These are phyloP conservation scores for Botia kubotai DNA, from an alignment of 2,797 vertebrate genomes.

Conservation along the genomic window DNA sequence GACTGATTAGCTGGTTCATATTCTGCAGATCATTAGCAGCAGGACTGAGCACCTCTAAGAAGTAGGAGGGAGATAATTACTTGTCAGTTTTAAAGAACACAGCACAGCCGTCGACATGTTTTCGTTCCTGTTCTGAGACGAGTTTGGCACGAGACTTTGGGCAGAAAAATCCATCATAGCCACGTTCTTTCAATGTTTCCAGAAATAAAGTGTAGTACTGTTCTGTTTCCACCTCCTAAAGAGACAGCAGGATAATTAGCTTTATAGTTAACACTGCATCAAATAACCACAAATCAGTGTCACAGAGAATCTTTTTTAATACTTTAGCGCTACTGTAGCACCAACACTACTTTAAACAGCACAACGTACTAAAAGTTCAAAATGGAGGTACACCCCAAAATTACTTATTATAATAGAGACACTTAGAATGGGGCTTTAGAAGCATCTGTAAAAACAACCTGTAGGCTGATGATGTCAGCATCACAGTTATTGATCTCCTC, in stretches of 20 bases:
- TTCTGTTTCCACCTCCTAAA: slow-evolving; percentile 97
- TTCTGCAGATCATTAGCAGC: background rate
- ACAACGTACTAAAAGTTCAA: too few species aligned
- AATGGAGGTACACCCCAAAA: background rate
- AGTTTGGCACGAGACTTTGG: slow-evolving; percentile 99
- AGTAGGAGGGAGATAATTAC: slow-evolving; percentile 71
- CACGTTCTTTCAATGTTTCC: slow-evolving; percentile 92
- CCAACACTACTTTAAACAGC: too few species aligned
- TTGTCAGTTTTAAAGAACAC: slow-evolving; percentile 98
- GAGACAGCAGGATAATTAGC: background rate
- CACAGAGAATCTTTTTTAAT: too few species aligned
- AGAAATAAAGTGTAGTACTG: slow-evolving; percentile 97
- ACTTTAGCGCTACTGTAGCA: too few species aligned
- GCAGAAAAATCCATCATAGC: slow-evolving; percentile 97
- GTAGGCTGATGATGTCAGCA: slow-evolving; percentile 97
- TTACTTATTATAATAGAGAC: background rate
- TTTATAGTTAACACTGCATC: background rate
- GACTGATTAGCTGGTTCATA: background rate
- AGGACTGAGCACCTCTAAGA: background rate
- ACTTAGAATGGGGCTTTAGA: background rate
- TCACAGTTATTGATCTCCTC: slow-evolving; percentile 97
- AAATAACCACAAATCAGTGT: too few species aligned
- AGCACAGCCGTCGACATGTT: slow-evolving; percentile 97
- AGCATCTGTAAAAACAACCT: slow-evolving; percentile 75
- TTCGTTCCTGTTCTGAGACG: slow-evolving; percentile 96